A percentile compares a stretch with the other conserved stretches of the same genome.
Evolutionary conservation across 2,888 invertebrate genomes (phyloP).

Genomic region (Clivina fossor): DNA sequence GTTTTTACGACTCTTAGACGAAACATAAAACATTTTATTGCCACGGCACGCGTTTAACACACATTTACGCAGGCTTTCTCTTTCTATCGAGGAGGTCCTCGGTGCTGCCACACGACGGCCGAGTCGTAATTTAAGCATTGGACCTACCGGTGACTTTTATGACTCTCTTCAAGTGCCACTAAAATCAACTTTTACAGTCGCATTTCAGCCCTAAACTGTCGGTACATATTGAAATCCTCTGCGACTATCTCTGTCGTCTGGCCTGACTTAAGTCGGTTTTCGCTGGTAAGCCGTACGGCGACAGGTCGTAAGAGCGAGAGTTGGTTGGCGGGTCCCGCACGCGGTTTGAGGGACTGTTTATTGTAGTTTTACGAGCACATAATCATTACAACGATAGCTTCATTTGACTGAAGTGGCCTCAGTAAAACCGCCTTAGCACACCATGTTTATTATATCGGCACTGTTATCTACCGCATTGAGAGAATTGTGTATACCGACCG

Average conservation of each 20-base stretch:
- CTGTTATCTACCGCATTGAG: conserved; percentile 26
- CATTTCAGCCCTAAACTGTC: conserved; percentile 45
- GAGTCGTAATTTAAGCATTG: conserved; percentile 41
- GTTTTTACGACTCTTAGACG: conserved; percentile 34
- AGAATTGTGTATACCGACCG: too few relatives aligned
- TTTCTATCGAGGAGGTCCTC: not conserved
- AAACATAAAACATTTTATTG: conserved; percentile 46
- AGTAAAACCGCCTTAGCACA: conserved; percentile 28
- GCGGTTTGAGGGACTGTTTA: conserved; percentile 46
- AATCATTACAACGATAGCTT: conserved; percentile 51
- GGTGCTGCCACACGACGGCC: conserved; percentile 10
- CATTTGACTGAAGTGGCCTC: conserved; percentile 45
- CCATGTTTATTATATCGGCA: conserved; percentile 36
- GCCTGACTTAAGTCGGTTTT: conserved; percentile 22
- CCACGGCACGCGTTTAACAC: conserved; percentile 42
- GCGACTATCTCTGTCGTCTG: conserved; percentile 9
- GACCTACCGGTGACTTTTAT: conserved; percentile 57
- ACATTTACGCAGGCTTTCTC: conserved; percentile 1
- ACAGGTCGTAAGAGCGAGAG: conserved; percentile 2
- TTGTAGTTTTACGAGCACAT: conserved; percentile 52
- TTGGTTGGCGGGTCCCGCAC: conserved; percentile 17
- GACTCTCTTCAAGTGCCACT: conserved; percentile 61
- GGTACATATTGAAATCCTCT: conserved; percentile 45
- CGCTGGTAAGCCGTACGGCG: conserved; percentile 6
- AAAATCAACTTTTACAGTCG: conserved; percentile 61